Evolutionary conservation across 2,113 vertebrate genomes (phyloP).

Genomic region (Arenaria interpres): DNA sequence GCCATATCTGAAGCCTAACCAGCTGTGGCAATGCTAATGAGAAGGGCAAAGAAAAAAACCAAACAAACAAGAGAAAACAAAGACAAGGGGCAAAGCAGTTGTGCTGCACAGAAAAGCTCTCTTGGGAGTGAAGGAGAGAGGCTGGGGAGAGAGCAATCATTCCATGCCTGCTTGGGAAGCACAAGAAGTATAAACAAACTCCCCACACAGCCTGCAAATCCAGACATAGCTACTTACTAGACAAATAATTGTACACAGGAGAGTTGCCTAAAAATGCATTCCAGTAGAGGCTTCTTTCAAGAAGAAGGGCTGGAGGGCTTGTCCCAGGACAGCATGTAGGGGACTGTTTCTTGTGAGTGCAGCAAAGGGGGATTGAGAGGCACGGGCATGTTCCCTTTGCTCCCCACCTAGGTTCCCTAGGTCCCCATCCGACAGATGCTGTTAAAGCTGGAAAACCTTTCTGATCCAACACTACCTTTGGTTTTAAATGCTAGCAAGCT

Average conservation of each 20-base stretch:
- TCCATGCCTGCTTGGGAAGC: not conserved
- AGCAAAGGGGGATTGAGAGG: not conserved
- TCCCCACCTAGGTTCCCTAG: not conserved
- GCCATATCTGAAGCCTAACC: not conserved
- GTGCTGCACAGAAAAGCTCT: not conserved
- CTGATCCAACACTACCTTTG: not conserved
- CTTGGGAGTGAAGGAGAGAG: not conserved
- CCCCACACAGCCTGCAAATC: not conserved
- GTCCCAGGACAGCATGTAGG: not conserved
- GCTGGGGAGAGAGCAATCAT: not conserved
- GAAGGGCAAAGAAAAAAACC: not conserved
- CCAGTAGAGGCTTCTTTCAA: not conserved
- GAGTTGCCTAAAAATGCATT: not conserved
- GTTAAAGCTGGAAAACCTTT: not conserved
- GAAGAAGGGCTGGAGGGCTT: not conserved
- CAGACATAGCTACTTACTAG: not conserved
- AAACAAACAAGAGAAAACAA: not conserved
- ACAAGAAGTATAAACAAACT: not conserved
- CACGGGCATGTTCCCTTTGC: fast-evolving
- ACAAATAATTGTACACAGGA: not conserved
- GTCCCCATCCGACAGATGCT: not conserved
- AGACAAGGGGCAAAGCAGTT: not conserved
- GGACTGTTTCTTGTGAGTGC: not conserved
- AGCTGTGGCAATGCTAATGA: not conserved
- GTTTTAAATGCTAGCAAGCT: not conserved